Conservation (phyloP, 2,888 invertebrate genomes). For the Invenusta paracnida region DNA sequence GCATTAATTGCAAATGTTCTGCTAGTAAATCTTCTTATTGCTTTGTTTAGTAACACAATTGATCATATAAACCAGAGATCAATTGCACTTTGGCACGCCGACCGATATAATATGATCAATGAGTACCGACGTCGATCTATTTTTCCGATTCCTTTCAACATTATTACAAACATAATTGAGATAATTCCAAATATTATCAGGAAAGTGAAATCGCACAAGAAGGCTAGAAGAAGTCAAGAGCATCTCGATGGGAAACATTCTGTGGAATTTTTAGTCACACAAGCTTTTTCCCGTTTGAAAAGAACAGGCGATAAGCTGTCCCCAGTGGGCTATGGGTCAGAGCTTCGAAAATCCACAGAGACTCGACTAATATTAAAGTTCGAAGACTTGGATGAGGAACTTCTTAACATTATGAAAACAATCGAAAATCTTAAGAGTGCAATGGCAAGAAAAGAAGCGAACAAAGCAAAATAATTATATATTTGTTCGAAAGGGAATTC, state of each 20-base stretch:
- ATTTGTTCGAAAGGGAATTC: background rate
- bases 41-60: slow-evolving; percentile 41
- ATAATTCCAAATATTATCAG: background rate
- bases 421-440: background rate
- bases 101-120: slow-evolving; percentile 37
- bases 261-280: background rate
- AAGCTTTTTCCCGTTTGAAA: background rate
- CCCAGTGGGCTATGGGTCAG: background rate
- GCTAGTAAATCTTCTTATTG: slow-evolving; percentile 40
- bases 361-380: background rate
- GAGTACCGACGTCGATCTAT: slow-evolving; percentile 39
- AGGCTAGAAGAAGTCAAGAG: background rate
- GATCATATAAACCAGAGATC: slow-evolving; percentile 37
- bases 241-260: too few species aligned
- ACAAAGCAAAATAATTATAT: background rate
- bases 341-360: background rate
- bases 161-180: background rate
- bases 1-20: slow-evolving; percentile 28
- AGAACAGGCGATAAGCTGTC: background rate
- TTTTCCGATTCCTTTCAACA: slow-evolving; percentile 40
- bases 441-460: background rate
- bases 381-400: background rate
- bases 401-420: background rate
- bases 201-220: background rate
- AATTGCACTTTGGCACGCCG: slow-evolving; percentile 42